Evolutionary conservation across 64 coral and sea anemone species (phyloP).

Genomic region (Acropora tenuis): DNA sequence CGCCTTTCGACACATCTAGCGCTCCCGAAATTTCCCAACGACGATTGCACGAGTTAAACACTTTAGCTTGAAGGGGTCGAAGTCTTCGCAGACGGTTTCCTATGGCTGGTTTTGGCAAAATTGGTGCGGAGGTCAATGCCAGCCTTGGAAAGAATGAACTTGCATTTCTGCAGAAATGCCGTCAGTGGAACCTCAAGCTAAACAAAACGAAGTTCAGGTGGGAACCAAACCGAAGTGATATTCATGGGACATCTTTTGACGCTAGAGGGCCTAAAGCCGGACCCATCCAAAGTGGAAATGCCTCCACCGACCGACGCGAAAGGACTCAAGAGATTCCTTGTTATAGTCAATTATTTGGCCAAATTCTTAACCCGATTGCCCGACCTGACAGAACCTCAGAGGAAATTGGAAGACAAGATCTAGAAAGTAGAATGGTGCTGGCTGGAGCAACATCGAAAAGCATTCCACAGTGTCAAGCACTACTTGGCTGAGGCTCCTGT

Average conservation of each 20-base stretch:
- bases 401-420: too few relatives aligned
- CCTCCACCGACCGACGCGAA: too few relatives aligned
- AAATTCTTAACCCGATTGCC: neutral
- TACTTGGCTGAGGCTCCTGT: slow-evolving; percentile 4
- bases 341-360: too few relatives aligned
- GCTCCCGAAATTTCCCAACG: too few relatives aligned
- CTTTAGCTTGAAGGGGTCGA: too few relatives aligned
- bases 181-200: neutral
- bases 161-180: neutral
- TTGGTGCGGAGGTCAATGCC: neutral
- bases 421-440: slow-evolving; percentile 30
- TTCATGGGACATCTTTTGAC: slow-evolving; percentile 58
- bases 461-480: slow-evolving; percentile 28
- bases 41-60: too few relatives aligned
- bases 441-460: slow-evolving; percentile 20
- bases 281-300: slow-evolving; percentile 44
- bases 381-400: too few relatives aligned
- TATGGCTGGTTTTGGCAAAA: neutral
- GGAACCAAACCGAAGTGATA: neutral
- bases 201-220: slow-evolving; percentile 34
- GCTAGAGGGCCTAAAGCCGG: slow-evolving; percentile 18
- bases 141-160: slow-evolving; percentile 4
- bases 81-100: slow-evolving; percentile 7
- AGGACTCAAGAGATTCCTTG: too few relatives aligned
- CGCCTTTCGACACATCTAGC: slow-evolving; percentile 30